Conservation (phyloP, 2,797 vertebrate genomes). For the Bovichtus variegatus region DNA sequence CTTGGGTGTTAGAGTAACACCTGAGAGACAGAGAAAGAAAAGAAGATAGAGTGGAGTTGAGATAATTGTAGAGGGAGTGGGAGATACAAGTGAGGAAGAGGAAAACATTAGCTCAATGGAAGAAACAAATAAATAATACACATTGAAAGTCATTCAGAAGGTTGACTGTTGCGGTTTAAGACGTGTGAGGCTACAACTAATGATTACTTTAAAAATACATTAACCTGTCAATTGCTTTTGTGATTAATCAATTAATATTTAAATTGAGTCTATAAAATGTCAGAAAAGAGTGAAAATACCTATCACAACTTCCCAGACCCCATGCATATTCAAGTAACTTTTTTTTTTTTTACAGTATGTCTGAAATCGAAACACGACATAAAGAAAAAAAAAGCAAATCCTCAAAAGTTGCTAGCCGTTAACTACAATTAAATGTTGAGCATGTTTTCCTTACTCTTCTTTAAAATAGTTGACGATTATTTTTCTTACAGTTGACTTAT, state of each 20-base stretch:
- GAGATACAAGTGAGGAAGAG: slow-evolving; percentile 6
- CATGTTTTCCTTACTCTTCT: background rate
- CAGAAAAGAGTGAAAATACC: no score
- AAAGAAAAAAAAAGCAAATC: background rate
- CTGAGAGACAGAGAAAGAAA: slow-evolving; percentile 61
- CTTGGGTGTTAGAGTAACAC: slow-evolving; percentile 68
- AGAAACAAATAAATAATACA: slow-evolving; percentile 24
- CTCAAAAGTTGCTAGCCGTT: background rate
- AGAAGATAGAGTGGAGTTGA: slow-evolving; percentile 6
- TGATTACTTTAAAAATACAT: background rate
- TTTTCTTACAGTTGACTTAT: background rate
- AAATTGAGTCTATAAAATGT: background rate
- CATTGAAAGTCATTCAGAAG: background rate
- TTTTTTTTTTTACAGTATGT: no score
- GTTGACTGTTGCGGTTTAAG: background rate
- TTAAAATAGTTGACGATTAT: background rate
- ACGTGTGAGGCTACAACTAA: background rate
- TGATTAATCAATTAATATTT: background rate
- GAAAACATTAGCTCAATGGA: slow-evolving; percentile 10
- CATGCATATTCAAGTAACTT: background rate
- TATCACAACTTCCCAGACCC: background rate
- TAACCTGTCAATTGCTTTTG: background rate
- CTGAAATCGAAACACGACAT: no score
- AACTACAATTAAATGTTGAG: background rate
- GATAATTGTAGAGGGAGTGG: slow-evolving; percentile 28